A percentile compares a stretch with the other conserved stretches of the same genome.
These are phyloP conservation scores for Zaprionus ghesquierei DNA, from an alignment of 1,140 invertebrate species.

Conservation along the genomic window DNA sequence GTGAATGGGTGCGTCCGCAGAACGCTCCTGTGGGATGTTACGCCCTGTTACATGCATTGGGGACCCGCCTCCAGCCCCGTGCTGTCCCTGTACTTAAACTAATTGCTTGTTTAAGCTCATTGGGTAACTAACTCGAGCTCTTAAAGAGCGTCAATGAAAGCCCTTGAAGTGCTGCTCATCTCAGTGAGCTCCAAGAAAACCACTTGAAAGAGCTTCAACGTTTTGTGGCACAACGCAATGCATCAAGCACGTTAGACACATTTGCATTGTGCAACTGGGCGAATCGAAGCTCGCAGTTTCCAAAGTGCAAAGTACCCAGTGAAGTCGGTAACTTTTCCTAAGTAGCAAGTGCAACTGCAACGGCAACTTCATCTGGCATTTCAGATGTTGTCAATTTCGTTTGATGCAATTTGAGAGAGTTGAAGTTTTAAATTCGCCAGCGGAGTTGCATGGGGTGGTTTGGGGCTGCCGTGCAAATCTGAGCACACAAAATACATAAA, in stretches of 20 bases:
- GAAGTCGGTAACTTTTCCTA: background rate
- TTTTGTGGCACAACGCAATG: background rate
- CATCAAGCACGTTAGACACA: slow-evolving; percentile 1
- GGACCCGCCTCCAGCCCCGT: too few relatives aligned
- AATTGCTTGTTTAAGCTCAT: slow-evolving; percentile 22
- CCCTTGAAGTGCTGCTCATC: background rate
- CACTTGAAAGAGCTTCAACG: background rate
- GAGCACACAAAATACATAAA: slow-evolving; percentile 70
- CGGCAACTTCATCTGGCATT: background rate
- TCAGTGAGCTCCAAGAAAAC: background rate
- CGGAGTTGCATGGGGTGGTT: background rate
- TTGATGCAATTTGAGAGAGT: slow-evolving; percentile 38
- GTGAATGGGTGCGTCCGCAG: slow-evolving; percentile 28
- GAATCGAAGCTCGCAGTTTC: background rate
- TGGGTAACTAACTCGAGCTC: background rate
- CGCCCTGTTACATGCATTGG: background rate
- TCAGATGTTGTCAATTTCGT: slow-evolving; percentile 35
- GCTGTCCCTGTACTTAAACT: slow-evolving; percentile 28
- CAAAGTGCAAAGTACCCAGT: slow-evolving; percentile 15
- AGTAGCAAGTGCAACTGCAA: slow-evolving; percentile 4
- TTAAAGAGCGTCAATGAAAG: background rate
- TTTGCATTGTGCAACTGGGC: slow-evolving; percentile 4
- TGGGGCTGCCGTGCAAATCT: slow-evolving; percentile 49
- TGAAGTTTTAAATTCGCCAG: slow-evolving; percentile 52
- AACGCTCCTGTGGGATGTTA: slow-evolving; percentile 33